phyloP scores from a whole-genome alignment of 2,797 vertebrate genomes.

The Ibycter americanus region DNA sequence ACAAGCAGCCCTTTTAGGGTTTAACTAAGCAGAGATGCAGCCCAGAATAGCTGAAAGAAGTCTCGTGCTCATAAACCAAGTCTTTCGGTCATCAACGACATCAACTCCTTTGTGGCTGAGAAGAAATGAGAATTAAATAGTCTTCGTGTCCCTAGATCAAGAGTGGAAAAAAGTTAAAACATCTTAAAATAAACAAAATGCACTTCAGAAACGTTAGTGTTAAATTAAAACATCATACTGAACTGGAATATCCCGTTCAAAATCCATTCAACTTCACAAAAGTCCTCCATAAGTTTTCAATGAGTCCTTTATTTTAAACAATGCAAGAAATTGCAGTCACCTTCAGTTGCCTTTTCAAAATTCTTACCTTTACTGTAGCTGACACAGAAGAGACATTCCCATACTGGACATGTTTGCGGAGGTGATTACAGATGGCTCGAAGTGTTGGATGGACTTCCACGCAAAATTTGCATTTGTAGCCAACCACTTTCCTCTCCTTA shows the following conservation, averaged over 20 bases:
- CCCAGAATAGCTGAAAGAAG: not conserved
- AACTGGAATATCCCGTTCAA: not conserved
- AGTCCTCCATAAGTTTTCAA: not conserved
- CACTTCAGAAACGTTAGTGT: not conserved
- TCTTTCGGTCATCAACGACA: conserved; percentile 18
- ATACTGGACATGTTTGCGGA: conserved; percentile 96
- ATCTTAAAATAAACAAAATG: conserved; percentile 48
- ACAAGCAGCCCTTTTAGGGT: not conserved
- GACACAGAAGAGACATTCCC: conserved; percentile 88
- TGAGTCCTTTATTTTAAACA: not conserved
- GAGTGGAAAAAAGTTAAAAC: conserved; percentile 63
- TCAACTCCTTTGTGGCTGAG: conserved; percentile 24
- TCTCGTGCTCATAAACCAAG: conserved; percentile 2
- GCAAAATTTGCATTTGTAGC: conserved; percentile 98
- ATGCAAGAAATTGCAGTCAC: not conserved
- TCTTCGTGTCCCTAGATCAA: conserved; percentile 16
- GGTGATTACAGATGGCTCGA: conserved; percentile 97
- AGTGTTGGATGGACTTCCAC: conserved; percentile 96
- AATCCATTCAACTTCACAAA: not conserved
- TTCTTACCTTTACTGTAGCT: conserved; percentile 78
- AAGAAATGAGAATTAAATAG: conserved; percentile 52
- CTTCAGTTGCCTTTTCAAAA: not conserved
- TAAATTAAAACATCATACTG: not conserved
- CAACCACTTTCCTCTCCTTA: conserved; percentile 84
- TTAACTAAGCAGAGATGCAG: not conserved